phyloP scores from a whole-genome alignment of 2,888 invertebrate genomes.

The Tachina grossa region DNA sequence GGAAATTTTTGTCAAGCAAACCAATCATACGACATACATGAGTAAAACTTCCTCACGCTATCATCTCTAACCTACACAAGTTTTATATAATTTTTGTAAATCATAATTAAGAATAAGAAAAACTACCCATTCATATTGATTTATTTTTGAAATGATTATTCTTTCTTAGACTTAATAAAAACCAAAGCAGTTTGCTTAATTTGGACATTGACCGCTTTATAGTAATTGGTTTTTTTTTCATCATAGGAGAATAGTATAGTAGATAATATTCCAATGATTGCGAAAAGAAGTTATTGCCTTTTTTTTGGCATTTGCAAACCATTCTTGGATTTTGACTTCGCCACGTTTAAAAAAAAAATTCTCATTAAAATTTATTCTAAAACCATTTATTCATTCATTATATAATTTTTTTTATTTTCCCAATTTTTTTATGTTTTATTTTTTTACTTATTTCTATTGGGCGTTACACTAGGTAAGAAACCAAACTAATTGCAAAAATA shows the following conservation, averaged over 20 bases:
- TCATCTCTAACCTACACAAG: background rate
- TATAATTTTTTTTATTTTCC: background rate
- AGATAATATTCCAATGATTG: background rate
- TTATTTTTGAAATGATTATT: conserved; percentile 21
- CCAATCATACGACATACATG: too few species aligned
- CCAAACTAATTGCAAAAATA: conserved; percentile 59
- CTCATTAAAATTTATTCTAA: conserved; percentile 40
- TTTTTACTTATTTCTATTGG: conserved; percentile 33
- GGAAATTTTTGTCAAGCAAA: background rate
- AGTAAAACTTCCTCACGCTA: too few species aligned
- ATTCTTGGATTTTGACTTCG: conserved; percentile 28
- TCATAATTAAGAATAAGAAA: conserved; percentile 28
- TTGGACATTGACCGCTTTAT: conserved; percentile 48
- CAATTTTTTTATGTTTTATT: background rate
- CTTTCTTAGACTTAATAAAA: background rate
- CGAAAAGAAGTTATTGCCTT: conserved; percentile 58
- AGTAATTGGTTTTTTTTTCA: conserved; percentile 37
- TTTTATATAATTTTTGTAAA: background rate
- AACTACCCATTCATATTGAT: background rate
- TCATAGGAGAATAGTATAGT: too few species aligned
- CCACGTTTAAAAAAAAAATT: conserved; percentile 15
- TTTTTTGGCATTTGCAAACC: conserved; percentile 3
- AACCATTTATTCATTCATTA: conserved; percentile 24
- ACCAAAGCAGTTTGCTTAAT: conserved; percentile 33
- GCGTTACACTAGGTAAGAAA: conserved; percentile 36